Evolutionary conservation across 1,140 invertebrate genomes (phyloP), one percentile per base, ranked within the genome.

Genomic region (Eumaeus atala): DNA sequence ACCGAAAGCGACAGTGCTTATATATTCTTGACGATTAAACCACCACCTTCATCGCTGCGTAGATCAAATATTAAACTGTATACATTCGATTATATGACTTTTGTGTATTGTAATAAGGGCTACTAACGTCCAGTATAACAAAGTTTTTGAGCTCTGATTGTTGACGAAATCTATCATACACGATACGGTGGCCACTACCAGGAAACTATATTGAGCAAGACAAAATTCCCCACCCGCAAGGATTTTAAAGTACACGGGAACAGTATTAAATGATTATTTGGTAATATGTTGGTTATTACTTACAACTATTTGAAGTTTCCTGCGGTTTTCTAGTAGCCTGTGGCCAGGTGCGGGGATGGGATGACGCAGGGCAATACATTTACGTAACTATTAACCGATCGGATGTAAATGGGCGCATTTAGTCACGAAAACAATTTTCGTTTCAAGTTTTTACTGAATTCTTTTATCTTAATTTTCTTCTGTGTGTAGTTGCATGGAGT

Each of bases 1-100:
- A 62, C 74, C 68, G 77, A 84, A 82, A 82, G 79, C 76, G 75
- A 83, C 76, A 82, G 74, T 84, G 79, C 74, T 77, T 71, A 83
- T 86, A 84, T 86, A 86, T 84, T 67, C 72, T 70, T 71, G 64
- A 61, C 63, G 56, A 70, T 74, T 70, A 77, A 79, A 67, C 80
- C 79, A 86, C 83, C 76, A 83, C 81, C 71, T 71, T 67, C 58
- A 67, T 58, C 61, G 58, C 49, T 54, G 55, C 64, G 58, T 60
- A 66, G 74, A 54, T 70, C 78, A 73, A 70, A 63, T 56, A 55
- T 48, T 57, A 44, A 52, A 59, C 42, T 37, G 11, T 21, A 34
- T 36, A 36, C 17, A 54, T 54, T 52, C 67, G 49, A 85, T 63
- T 73, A 62, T 77, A 56, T 61, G 56, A 73, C 73, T 76, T 83